Conservation (phyloP, 2,888 invertebrate species). For the Seladonia tumulorum region DNA sequence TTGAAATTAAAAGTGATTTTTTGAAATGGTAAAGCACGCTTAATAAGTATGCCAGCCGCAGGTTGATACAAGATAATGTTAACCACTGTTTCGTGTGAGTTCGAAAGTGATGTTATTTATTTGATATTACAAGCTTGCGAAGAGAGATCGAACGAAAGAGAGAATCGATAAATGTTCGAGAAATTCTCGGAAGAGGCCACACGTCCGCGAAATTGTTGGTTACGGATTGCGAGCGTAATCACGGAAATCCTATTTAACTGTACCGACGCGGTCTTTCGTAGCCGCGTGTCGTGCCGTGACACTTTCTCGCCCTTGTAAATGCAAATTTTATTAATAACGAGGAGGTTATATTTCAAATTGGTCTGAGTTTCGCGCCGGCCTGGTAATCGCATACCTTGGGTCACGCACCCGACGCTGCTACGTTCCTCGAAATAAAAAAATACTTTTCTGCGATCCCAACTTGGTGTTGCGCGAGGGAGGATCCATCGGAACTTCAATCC, state of each 20-base stretch:
- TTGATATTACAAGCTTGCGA: not conserved
- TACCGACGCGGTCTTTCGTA: constrained; percentile 61
- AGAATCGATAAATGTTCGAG: not conserved
- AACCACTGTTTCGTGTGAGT: not conserved
- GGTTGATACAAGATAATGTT: constrained; percentile 11
- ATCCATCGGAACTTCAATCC: not conserved
- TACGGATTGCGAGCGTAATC: constrained; percentile 55
- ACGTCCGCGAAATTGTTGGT: constrained; percentile 52
- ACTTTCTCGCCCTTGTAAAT: constrained; percentile 81
- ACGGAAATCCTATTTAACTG: constrained; percentile 63
- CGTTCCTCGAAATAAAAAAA: constrained; percentile 43
- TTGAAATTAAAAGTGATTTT: constrained; percentile 1
- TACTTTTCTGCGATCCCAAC: constrained; percentile 40
- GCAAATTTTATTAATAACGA: constrained; percentile 82
- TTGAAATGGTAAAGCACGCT: not conserved
- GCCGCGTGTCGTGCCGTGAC: constrained; percentile 71
- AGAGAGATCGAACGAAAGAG: not conserved
- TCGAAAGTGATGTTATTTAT: not conserved
- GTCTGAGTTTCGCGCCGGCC: constrained; percentile 75
- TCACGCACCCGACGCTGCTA: constrained; percentile 73
- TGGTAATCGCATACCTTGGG: constrained; percentile 74
- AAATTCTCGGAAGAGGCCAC: constrained; percentile 9
- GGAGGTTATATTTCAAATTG: constrained; percentile 78
- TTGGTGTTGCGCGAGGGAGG: not conserved
- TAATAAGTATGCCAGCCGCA: not conserved